Percentiles rank a stretch among this genome's conserved stretches.
Conservation (phyloP, 1,140 invertebrate species). For the Elysia chlorotica region DNA sequence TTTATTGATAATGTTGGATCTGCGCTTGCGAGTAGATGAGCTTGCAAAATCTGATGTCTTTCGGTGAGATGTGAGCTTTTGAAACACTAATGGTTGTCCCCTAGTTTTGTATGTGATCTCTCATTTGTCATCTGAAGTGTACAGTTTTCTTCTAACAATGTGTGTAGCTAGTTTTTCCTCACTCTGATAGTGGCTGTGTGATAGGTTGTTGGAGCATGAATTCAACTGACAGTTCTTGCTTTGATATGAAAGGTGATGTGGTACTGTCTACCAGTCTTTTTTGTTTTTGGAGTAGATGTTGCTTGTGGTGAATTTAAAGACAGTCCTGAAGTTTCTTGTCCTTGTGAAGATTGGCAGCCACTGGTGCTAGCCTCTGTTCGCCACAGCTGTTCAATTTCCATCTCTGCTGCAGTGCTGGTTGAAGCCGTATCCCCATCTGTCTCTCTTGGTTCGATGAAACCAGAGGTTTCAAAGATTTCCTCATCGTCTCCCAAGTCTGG, state of each 20-base stretch:
- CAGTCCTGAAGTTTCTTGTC: too few species aligned
- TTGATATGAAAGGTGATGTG: neutral
- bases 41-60: neutral
- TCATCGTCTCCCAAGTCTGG: too few species aligned
- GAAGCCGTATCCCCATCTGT: neutral
- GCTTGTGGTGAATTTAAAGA: neutral
- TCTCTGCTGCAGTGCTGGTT: too few species aligned
- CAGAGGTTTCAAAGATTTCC: too few species aligned
- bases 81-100: neutral
- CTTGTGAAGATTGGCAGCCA: neutral
- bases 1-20: neutral
- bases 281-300: neutral
- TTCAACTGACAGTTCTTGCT: neutral
- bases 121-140: neutral
- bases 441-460: neutral
- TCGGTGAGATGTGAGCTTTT: neutral
- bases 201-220: neutral
- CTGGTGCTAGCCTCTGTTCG: too few species aligned
- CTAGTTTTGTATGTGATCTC: neutral
- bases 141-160: neutral
- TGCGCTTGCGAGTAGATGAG: neutral
- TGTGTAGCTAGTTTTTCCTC: neutral
- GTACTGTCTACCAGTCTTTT: neutral
- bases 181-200: neutral
- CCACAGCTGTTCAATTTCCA: too few species aligned